These are phyloP conservation scores for Geothlypis trichas DNA, from an alignment of 2,113 vertebrate genomes.

Conservation along the genomic window DNA sequence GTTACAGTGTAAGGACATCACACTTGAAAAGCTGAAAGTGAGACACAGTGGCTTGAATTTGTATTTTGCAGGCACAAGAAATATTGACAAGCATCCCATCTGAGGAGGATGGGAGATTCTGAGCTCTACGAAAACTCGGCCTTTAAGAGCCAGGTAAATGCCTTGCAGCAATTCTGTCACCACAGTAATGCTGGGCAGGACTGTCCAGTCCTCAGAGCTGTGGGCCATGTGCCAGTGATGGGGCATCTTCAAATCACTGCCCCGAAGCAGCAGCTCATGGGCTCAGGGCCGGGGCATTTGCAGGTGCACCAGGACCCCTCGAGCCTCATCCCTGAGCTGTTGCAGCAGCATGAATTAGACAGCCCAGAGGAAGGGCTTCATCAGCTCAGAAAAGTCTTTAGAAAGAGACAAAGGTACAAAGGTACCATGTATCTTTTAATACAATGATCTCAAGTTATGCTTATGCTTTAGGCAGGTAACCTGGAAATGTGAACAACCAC, in stretches of 20 bases:
- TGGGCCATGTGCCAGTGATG: background rate
- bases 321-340: background rate
- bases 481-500: background rate
- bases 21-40: background rate
- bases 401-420: background rate
- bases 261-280: accelerated
- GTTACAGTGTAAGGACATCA: background rate
- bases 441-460: background rate
- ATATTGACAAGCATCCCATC: background rate
- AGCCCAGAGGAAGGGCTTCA: background rate
- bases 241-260: background rate
- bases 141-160: background rate
- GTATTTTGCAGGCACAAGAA: background rate
- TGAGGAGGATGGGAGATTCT: background rate
- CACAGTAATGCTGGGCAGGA: background rate
- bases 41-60: background rate
- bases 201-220: background rate
- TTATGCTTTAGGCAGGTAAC: background rate
- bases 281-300: background rate
- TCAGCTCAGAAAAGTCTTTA: background rate
- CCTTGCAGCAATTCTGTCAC: background rate
- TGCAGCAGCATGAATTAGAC: background rate
- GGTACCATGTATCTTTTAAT: background rate
- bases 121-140: background rate
- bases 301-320: background rate